phyloP scores from a whole-genome alignment of 2,113 vertebrate species.

The Oncorhynchus clarkii region DNA sequence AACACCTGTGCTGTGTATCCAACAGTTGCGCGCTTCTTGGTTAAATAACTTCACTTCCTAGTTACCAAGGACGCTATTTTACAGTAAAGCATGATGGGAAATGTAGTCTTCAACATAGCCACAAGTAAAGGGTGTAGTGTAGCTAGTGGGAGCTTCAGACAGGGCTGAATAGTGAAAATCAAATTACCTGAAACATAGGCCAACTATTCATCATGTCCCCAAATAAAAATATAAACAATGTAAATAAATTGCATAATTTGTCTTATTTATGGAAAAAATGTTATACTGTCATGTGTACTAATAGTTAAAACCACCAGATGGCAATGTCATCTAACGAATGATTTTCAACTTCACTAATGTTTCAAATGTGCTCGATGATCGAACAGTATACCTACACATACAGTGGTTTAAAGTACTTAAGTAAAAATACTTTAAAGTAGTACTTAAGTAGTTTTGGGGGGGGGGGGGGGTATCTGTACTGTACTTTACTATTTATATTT shows the following conservation, averaged over 20 bases:
- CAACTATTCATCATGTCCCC: neutral
- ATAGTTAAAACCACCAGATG: neutral
- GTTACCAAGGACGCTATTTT: slow-evolving; percentile 47
- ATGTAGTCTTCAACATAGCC: slow-evolving; percentile 16
- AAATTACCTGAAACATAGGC: neutral
- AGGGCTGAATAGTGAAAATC: too few relatives aligned
- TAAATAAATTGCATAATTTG: neutral
- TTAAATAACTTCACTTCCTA: slow-evolving; percentile 3
- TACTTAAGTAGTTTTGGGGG: too few relatives aligned
- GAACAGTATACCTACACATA: too few relatives aligned
- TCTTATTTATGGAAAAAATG: neutral
- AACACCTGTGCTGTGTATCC: too few relatives aligned
- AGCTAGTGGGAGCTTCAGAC: too few relatives aligned
- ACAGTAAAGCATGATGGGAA: slow-evolving; percentile 52
- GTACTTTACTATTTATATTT: too few relatives aligned
- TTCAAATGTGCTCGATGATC: too few relatives aligned
- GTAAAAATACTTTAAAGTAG: too few relatives aligned
- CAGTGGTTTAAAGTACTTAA: too few relatives aligned
- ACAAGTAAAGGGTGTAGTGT: too few relatives aligned
- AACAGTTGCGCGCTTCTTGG: slow-evolving; percentile 49
- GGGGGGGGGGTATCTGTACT: too few relatives aligned
- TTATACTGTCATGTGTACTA: too few relatives aligned
- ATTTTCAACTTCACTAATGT: neutral
- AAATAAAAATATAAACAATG: neutral
- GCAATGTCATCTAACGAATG: neutral